These are phyloP conservation scores for Orthosia gothica DNA, from an alignment of 2,888 invertebrate genomes.

Conservation along the genomic window DNA sequence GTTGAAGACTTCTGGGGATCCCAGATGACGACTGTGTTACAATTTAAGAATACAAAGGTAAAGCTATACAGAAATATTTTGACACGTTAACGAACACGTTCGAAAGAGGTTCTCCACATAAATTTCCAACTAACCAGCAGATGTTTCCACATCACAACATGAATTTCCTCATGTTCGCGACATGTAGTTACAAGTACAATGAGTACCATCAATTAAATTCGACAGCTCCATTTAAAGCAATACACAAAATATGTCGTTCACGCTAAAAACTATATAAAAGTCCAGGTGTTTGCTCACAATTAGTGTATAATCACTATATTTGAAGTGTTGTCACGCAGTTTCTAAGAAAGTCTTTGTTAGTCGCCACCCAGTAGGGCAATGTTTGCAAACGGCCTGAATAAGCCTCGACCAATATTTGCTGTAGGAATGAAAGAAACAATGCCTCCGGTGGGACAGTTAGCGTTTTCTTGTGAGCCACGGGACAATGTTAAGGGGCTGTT, in stretches of 20 bases:
- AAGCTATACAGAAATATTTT: conserved; percentile 34
- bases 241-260: conserved; percentile 84
- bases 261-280: conserved; percentile 87
- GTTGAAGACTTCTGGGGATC: not conserved
- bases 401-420: conserved; percentile 89
- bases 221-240: conserved; percentile 74
- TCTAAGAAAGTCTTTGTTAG: conserved; percentile 87
- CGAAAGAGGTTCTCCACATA: conserved; percentile 10
- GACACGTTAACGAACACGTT: conserved; percentile 34
- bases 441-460: conserved; percentile 87
- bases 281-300: conserved; percentile 88
- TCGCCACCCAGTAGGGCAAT: conserved; percentile 87
- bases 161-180: conserved; percentile 74
- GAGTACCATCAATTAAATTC: conserved; percentile 82
- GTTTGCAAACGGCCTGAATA: conserved; percentile 90
- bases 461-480: conserved; percentile 83
- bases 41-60: conserved; percentile 16
- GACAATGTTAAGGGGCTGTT: conserved; percentile 78
- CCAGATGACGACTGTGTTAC: conserved; percentile 1
- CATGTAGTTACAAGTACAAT: conserved; percentile 78
- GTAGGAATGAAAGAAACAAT: conserved; percentile 90
- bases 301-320: conserved; percentile 89
- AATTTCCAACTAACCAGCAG: conserved; percentile 55
- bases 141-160: conserved; percentile 57
- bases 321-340: conserved; percentile 90